A percentile compares a stretch with the other conserved stretches of the same genome.
phyloP scores from a whole-genome alignment of 2,888 invertebrate species.

The Apotomis capreana region DNA sequence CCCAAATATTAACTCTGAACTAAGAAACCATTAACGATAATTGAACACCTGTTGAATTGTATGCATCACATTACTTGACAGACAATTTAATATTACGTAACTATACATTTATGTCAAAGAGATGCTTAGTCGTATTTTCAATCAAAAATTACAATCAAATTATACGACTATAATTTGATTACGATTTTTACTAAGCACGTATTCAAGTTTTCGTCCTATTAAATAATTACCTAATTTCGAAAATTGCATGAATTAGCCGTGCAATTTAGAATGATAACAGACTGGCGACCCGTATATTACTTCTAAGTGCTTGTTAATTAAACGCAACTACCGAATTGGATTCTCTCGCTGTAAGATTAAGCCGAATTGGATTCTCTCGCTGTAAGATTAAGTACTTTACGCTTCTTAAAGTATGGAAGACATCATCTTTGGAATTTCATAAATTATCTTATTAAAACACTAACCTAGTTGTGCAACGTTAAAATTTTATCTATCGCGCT shows the following conservation, averaged over 20 bases:
- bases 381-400: slow-evolving; percentile 6
- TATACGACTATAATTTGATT: too few relatives aligned
- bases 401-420: background rate
- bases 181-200: too few relatives aligned
- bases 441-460: slow-evolving; percentile 7
- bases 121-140: too few relatives aligned
- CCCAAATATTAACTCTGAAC: too few relatives aligned
- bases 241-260: slow-evolving; percentile 13
- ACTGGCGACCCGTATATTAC: slow-evolving; percentile 9
- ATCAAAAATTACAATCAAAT: too few relatives aligned
- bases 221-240: slow-evolving; percentile 20
- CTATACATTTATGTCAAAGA: too few relatives aligned
- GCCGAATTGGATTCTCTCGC: slow-evolving; percentile 4
- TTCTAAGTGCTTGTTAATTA: slow-evolving; percentile 31
- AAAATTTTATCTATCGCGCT: slow-evolving; percentile 6
- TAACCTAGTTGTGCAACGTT: slow-evolving; percentile 22
- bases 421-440: background rate
- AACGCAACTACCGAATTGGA: slow-evolving; percentile 16
- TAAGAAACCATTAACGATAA: too few relatives aligned
- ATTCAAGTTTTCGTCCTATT: background rate
- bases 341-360: slow-evolving; percentile 2
- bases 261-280: slow-evolving; percentile 30
- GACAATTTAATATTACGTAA: too few relatives aligned
- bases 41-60: too few relatives aligned
- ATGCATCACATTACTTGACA: too few relatives aligned